A percentile compares a stretch with the other conserved stretches of the same genome.
These are phyloP conservation scores for Lottia gigantea DNA, from an alignment of 2,888 invertebrate genomes.

Conservation along the genomic window DNA sequence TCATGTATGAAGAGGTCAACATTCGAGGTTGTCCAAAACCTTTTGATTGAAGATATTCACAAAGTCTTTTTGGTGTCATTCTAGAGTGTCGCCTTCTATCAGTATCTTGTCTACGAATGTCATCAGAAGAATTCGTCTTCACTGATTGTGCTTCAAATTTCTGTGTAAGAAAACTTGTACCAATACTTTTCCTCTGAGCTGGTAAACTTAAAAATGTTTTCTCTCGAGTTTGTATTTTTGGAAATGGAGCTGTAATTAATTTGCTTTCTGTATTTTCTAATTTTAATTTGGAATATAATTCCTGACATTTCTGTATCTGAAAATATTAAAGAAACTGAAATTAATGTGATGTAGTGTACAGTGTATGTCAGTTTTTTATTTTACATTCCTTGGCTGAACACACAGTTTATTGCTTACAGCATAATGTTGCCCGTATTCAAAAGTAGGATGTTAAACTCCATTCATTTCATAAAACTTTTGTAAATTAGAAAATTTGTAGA, in stretches of 20 bases:
- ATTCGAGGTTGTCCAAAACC: background rate
- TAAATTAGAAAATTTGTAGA: no score
- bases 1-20: background rate
- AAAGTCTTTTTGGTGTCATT: background rate
- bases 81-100: background rate
- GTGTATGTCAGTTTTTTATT: no score
- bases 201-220: background rate
- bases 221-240: background rate
- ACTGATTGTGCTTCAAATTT: background rate
- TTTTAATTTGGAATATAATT: background rate
- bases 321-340: background rate
- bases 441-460: no score
- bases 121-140: background rate
- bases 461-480: no score
- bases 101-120: background rate
- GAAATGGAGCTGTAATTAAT: background rate
- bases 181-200: background rate
- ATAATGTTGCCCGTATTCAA: no score
- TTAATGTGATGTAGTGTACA: no score
- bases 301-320: slow-evolving; percentile 5
- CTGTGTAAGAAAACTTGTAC: background rate
- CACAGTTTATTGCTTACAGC: no score
- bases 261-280: background rate
- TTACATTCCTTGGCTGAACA: no score
- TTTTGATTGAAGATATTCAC: slow-evolving; percentile 5